phyloP scores from a whole-genome alignment of 2,888 invertebrate genomes.

The Drosophila quinaria region DNA sequence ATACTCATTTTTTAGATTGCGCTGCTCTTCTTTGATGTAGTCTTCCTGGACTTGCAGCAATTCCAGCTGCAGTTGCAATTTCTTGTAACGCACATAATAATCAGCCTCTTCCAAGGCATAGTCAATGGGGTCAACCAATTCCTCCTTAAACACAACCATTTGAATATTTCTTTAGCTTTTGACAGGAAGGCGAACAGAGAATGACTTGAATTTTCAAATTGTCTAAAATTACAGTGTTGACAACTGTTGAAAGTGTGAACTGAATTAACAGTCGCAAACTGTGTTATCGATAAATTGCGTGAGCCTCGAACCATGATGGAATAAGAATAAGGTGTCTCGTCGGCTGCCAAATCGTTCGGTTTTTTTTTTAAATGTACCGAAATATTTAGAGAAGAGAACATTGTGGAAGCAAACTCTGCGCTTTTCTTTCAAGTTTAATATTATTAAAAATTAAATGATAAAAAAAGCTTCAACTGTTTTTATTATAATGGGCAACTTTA shows the following conservation, averaged over 20 bases:
- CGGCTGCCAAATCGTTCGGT: too few species aligned
- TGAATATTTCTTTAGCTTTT: conserved; percentile 1
- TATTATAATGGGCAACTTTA: too few species aligned
- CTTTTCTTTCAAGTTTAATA: too few species aligned
- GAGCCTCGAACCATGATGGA: conserved; percentile 44
- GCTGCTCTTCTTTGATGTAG: conserved; percentile 99
- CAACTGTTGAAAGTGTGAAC: not conserved
- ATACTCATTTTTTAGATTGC: conserved; percentile 99
- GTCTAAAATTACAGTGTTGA: not conserved
- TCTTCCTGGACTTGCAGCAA: conserved; percentile 99
- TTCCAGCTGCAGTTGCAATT: conserved; percentile 97
- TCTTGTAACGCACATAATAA: conserved; percentile 98
- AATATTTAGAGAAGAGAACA: too few species aligned
- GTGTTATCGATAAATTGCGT: conserved; percentile 1
- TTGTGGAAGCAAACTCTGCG: too few species aligned
- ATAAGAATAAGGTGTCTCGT: too few species aligned
- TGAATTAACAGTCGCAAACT: not conserved
- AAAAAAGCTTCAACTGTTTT: too few species aligned
- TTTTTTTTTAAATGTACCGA: too few species aligned
- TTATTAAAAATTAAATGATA: too few species aligned
- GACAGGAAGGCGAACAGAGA: conserved; percentile 9
- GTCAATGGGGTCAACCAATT: conserved; percentile 17
- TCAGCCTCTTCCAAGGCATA: conserved; percentile 92
- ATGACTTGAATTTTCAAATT: conserved; percentile 70
- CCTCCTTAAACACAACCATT: conserved; percentile 20